Evolutionary conservation across 23 tunicate species (phyloP).

Genomic region (Aplidium turbinatum): DNA sequence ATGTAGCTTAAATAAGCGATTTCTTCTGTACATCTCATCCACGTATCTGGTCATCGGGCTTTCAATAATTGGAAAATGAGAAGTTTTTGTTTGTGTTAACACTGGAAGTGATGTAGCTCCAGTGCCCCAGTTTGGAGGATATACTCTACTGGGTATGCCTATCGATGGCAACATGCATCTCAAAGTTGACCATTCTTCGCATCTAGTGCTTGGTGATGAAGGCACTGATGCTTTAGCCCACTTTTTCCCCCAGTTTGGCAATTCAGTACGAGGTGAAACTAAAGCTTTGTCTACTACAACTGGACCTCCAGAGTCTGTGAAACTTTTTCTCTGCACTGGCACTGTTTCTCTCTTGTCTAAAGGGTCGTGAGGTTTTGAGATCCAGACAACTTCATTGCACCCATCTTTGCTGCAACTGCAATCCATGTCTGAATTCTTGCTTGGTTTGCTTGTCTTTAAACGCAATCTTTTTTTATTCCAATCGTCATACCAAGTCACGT

Average conservation of each 20-base stretch:
- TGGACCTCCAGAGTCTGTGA: slow-evolving; percentile 6
- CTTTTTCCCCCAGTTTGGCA: slow-evolving; percentile 62
- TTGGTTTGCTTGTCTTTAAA: no score
- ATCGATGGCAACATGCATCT: slow-evolving; percentile 74
- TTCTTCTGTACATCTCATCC: slow-evolving; percentile 39
- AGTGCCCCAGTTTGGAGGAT: slow-evolving; percentile 81
- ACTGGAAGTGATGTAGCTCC: slow-evolving; percentile 58
- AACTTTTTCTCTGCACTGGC: slow-evolving; percentile 58
- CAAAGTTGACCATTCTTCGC: slow-evolving; percentile 92
- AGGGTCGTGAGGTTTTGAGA: slow-evolving; percentile 67
- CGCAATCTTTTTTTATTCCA: slow-evolving; percentile 17
- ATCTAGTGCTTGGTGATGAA: slow-evolving; percentile 54
- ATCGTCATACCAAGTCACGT: slow-evolving; percentile 7
- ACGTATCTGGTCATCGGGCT: slow-evolving; percentile 80
- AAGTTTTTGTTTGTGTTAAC: slow-evolving; percentile 8
- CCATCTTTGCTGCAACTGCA: background rate
- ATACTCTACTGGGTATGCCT: slow-evolving; percentile 40
- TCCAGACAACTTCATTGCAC: slow-evolving; percentile 67
- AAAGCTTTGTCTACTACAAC: slow-evolving; percentile 14
- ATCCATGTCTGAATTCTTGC: background rate
- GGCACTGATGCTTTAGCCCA: slow-evolving; percentile 32
- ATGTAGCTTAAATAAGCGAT: slow-evolving; percentile 40
- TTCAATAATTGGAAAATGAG: slow-evolving; percentile 55
- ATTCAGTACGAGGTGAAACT: slow-evolving; percentile 19
- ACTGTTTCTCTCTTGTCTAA: slow-evolving; percentile 58